Base-by-base conservation (phyloP, 1,140 invertebrate species). In the Caenorhabditis elegans region DNA sequence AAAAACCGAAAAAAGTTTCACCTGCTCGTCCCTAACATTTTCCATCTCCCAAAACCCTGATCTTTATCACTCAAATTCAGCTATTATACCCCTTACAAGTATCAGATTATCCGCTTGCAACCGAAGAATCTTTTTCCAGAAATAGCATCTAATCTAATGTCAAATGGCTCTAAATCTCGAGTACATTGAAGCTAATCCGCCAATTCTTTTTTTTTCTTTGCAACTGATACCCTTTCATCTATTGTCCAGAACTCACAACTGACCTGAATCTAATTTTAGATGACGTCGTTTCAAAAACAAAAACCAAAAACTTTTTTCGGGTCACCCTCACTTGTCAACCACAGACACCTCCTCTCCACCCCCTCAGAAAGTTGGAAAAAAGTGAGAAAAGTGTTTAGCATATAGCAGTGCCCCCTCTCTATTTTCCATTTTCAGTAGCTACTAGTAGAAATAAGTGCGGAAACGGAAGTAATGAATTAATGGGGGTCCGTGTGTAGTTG, bases 381-480 rank as follows among this genome's bases (percentile, higher is more conserved):
- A 28, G 26, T 15, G 51, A 55, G 24, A 55, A 34, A 65, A 36
- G 8, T 65, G 31, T 11, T 3, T 10, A 28, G 10, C 10, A 55
- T n/a, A 10, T 55, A 5, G 39, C 39, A 43, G 6, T 8, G 5
- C 15, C 15, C 15, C 39, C 15, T 43, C 39, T 43, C 39, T 15
- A 8, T 43, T 43, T 43, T 43, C 39, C 39, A 8, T 15, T 43
- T 43, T 43, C 15, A n/a, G 47, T 28, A 10, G 51, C 19, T 24
- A 11, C 19, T 26, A 17, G 28, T 65, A 36, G 55, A 65, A 26
- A 65, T 65, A n/a, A 53, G 49, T 53, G 49, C 49, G 26, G 17
- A 65, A 65, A 65, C 55, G 28, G 55, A 65, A 65, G 26, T 31
- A 65, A 65, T 65, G 26, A 65, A 65, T 65, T 34, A 36, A 65